Conservation (phyloP, 2,113 vertebrate species). For the Tupaia chinensis region DNA sequence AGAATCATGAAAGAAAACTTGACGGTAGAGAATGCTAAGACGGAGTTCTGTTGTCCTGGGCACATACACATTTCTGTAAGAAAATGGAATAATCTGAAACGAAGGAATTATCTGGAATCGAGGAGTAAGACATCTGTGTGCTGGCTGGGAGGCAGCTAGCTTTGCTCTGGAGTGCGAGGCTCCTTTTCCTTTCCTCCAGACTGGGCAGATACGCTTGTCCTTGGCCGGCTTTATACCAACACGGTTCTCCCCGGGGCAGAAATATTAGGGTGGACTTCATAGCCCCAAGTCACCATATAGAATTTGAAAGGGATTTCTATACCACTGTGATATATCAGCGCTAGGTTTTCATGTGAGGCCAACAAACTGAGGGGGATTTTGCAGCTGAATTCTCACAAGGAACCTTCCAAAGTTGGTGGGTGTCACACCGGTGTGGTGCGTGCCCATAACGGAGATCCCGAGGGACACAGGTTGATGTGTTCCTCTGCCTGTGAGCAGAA, state of each 20-base stretch:
- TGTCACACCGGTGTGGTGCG: background rate
- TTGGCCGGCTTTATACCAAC: background rate
- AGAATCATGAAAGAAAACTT: background rate
- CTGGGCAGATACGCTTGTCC: background rate
- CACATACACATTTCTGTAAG: background rate
- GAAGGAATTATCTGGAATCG: background rate
- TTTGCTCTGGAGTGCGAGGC: background rate
- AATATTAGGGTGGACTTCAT: background rate
- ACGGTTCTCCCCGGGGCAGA: background rate
- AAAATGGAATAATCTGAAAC: background rate
- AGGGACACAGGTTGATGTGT: background rate
- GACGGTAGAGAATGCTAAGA: background rate
- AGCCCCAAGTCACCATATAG: background rate
- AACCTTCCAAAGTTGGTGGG: background rate
- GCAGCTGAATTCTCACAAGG: background rate
- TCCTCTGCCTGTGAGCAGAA: background rate
- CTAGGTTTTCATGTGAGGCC: background rate
- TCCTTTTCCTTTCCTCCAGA: background rate
- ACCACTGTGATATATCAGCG: background rate
- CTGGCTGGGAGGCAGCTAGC: background rate
- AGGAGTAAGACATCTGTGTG: background rate
- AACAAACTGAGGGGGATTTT: background rate
- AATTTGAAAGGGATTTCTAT: background rate
- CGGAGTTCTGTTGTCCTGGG: background rate
- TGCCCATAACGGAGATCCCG: background rate